These are phyloP conservation scores for Phaethon lepturus DNA, from an alignment of 2,113 vertebrate genomes.

Conservation along the genomic window DNA sequence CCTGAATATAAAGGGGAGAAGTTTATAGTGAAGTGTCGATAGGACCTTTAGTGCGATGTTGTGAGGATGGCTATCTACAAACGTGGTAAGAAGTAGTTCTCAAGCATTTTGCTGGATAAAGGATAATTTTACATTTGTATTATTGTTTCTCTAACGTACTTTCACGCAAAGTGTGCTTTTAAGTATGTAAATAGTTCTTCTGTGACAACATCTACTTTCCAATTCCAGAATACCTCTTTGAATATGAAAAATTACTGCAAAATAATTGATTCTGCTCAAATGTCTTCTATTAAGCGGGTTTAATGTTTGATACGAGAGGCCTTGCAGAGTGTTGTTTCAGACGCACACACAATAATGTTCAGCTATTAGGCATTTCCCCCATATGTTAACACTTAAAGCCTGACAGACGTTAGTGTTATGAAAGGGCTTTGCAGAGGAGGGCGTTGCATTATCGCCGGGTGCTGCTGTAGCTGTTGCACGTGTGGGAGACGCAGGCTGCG, in stretches of 20 bases:
- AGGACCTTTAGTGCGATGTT: neutral
- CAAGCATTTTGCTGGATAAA: neutral
- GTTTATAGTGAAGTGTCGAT: conserved; percentile 17
- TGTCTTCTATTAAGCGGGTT: conserved; percentile 28
- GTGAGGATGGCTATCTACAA: neutral
- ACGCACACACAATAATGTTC: neutral
- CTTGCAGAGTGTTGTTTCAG: conserved; percentile 30
- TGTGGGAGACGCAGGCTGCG: neutral
- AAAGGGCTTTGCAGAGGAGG: neutral
- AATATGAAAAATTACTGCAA: neutral
- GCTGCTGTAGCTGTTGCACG: neutral
- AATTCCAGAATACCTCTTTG: conserved; percentile 2
- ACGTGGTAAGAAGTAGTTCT: neutral
- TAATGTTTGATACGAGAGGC: neutral
- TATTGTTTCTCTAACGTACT: neutral
- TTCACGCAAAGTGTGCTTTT: neutral
- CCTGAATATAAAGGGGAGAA: neutral
- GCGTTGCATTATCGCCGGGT: neutral
- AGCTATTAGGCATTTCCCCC: conserved; percentile 38
- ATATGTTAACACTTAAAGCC: conserved; percentile 5
- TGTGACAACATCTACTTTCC: neutral
- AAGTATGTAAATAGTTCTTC: neutral
- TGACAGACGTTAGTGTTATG: neutral
- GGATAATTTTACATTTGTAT: neutral
- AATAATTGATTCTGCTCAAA: conserved; percentile 45